Evolutionary conservation across 2,888 invertebrate species (phyloP).

Genomic region (Listrodromus nycthemerus): DNA sequence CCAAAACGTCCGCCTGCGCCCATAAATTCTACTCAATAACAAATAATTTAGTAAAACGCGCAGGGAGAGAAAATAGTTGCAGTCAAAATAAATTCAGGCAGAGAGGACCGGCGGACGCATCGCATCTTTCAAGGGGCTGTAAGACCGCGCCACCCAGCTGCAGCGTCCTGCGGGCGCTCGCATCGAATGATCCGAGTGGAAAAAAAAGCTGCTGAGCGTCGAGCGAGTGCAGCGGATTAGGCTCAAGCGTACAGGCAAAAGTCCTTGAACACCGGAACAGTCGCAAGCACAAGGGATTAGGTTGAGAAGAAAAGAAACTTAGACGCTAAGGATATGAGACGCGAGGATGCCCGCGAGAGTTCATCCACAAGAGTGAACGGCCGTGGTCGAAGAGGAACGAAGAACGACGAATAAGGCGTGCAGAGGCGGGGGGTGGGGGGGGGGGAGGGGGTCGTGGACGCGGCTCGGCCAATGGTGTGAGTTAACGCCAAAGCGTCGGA

Average conservation of each 20-base stretch:
- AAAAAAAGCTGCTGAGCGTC: neutral
- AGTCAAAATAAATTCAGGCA: neutral
- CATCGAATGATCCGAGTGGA: neutral
- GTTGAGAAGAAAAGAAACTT: neutral
- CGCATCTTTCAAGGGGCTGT: neutral
- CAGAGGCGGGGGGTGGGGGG: neutral
- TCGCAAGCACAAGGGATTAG: neutral
- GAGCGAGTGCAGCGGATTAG: neutral
- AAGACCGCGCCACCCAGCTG: neutral
- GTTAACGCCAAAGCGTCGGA: no score
- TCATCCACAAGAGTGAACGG: constrained; percentile 14
- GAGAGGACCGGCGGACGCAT: neutral
- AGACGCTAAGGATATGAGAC: neutral
- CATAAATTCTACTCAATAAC: neutral
- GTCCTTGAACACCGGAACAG: no score
- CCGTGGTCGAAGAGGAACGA: constrained; percentile 13
- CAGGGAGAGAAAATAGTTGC: neutral
- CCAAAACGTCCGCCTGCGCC: neutral
- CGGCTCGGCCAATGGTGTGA: constrained; percentile 1
- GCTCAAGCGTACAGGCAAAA: no score
- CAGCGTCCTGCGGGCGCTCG: neutral
- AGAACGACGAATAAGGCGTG: neutral
- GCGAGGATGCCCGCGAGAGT: constrained; percentile 13
- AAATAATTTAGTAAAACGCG: neutral
- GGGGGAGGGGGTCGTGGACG: neutral